Base-by-base conservation (phyloP, 2,113 vertebrate genomes). In the Pongo abelii region DNA sequence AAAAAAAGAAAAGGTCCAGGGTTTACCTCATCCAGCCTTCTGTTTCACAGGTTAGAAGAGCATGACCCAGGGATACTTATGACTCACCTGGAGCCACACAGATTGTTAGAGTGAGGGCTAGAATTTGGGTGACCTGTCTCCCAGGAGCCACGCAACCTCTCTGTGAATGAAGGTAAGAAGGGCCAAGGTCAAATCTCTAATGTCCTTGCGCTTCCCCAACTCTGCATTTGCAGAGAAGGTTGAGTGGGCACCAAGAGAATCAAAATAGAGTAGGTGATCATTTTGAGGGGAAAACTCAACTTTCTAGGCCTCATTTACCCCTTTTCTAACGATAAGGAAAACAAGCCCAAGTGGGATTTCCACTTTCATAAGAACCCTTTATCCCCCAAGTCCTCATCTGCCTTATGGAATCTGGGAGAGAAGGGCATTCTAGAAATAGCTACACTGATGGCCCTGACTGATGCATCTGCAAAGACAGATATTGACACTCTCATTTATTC, bases 331-430 rank as follows among this genome's bases (percentile, higher is more conserved):
- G 55, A 64, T 35, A 50, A 84, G 69, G 48, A 89, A 70, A 48
- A 75, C 10, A 55, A 69, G 40, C 48, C 72, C 78, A 27, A 3
- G 8, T 25, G 25, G 43, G 17, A 74, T 55, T 38, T 59, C 84
- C 27, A 25, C 67, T 25, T 88, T 64, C 32, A 10, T 55, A 40
- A 91, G 25, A 30, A 35, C 14, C 3, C 4, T 23, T 92, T 46
- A 40, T 8, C 3, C 10, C 46, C 3, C 18, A 5, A 25, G 78
- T 75, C 38, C 22, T 83, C 32, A 23, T 13, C 30, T 59, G 20
- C 17, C 20, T 4, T 22, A 35, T 1, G 3, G 32, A 69, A 18
- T 0, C 35, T 8, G 2, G n/a, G 17, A 67, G 67, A 0, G 7
- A 2, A 1, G 0, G 3, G 32, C 35, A 30, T 23, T 80, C 25